phyloP scores from a whole-genome alignment of 2,888 invertebrate genomes.

The Drosophila dives region DNA sequence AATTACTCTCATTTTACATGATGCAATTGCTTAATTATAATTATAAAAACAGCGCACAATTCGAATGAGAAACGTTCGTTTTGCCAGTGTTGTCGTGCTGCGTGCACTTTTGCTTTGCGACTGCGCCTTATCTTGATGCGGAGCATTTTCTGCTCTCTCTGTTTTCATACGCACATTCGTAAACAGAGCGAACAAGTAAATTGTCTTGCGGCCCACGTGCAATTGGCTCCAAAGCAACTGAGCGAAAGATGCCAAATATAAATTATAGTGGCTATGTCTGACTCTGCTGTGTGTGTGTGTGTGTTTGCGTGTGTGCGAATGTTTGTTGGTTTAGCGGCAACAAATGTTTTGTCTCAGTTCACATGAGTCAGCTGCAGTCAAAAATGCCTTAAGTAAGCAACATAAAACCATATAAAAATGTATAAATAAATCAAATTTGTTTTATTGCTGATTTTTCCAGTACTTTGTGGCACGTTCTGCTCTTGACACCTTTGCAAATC shows the following conservation, averaged over 20 bases:
- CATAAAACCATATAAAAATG: conserved; percentile 37
- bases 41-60: not conserved
- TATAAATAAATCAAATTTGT: not conserved
- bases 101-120: conserved; percentile 42
- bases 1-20: not conserved
- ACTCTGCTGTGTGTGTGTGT: conserved; percentile 2
- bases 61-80: conserved; percentile 5
- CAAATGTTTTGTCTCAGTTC: conserved; percentile 71
- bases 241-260: not conserved
- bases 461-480: not conserved
- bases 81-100: conserved; percentile 70
- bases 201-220: conserved; percentile 62
- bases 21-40: not conserved
- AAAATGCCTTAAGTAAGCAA: conserved; percentile 73
- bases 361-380: conserved; percentile 52
- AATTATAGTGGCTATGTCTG: not conserved
- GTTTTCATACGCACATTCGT: conserved; percentile 73
- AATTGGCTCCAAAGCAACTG: conserved; percentile 4
- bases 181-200: conserved; percentile 54
- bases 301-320: conserved; percentile 4
- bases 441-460: conserved; percentile 21
- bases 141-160: conserved; percentile 58
- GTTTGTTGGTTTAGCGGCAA: conserved; percentile 35
- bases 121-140: conserved; percentile 54
- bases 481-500: not conserved